These are phyloP conservation scores for Syrphus vitripennis DNA, from an alignment of 2,888 invertebrate species.

Conservation along the genomic window DNA sequence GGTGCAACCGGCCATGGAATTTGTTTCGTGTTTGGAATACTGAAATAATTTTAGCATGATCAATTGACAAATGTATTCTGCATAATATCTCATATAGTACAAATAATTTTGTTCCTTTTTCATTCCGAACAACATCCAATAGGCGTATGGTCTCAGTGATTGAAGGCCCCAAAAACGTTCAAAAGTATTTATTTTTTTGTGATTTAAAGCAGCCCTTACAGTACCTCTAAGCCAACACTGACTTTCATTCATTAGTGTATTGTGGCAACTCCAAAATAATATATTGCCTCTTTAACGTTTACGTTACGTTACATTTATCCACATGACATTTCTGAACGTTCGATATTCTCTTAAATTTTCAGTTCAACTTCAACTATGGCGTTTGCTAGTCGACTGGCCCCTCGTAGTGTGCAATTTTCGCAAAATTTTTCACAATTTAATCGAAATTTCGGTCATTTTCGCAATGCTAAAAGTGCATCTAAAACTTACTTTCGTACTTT, in stretches of 20 bases:
- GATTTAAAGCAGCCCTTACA: no score
- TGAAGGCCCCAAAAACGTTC: no score
- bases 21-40: no score
- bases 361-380: conserved; percentile 76
- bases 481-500: conserved; percentile 74
- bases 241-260: neutral
- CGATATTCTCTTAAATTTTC: conserved; percentile 61
- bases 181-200: no score
- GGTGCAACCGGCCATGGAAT: no score
- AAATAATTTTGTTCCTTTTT: no score
- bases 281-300: neutral
- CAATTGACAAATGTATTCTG: no score
- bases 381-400: conserved; percentile 74
- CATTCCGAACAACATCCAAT: no score
- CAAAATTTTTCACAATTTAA: conserved; percentile 74
- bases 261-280: conserved; percentile 35
- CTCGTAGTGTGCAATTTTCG: conserved; percentile 73
- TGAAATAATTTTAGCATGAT: no score
- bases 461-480: conserved; percentile 68
- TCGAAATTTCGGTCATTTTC: conserved; percentile 75
- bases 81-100: no score
- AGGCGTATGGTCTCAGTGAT: no score
- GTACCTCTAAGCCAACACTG: no score
- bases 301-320: conserved; percentile 36
- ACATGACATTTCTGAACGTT: conserved; percentile 27